phyloP scores from a whole-genome alignment of 2,113 vertebrate species.

The Oceanodroma tethys region DNA sequence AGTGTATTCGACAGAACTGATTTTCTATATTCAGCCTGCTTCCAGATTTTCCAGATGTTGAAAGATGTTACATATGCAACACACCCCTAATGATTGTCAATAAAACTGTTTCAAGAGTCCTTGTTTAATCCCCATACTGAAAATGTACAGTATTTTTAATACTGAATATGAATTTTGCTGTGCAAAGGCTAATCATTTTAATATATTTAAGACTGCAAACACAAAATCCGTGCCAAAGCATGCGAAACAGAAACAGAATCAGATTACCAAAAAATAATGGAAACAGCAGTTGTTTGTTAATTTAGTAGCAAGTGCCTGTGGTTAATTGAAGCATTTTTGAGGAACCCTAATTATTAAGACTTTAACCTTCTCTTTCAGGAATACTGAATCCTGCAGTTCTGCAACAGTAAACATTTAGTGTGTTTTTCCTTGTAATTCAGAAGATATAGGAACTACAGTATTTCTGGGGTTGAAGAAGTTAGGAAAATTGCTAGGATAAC shows the following conservation, averaged over 20 bases:
- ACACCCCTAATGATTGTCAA: not conserved
- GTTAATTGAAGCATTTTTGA: not conserved
- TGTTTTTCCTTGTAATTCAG: not conserved
- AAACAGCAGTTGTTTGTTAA: not conserved
- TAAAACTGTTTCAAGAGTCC: not conserved
- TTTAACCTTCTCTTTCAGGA: not conserved
- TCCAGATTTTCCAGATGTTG: not conserved
- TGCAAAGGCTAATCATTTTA: not conserved
- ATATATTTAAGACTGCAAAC: not conserved
- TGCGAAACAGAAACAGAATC: not conserved
- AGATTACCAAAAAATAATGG: not conserved
- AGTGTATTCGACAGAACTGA: not conserved
- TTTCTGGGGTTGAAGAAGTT: not conserved
- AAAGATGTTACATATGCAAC: not conserved
- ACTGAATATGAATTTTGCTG: not conserved
- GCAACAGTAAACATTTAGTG: not conserved
- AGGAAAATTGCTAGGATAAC: not conserved
- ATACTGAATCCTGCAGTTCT: not conserved
- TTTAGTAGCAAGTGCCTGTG: not conserved
- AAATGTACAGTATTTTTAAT: not conserved
- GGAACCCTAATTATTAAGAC: not conserved
- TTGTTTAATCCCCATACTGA: not conserved
- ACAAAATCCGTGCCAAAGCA: not conserved
- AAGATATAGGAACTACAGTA: not conserved
- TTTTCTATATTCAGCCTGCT: not conserved